phyloP scores from a whole-genome alignment of 2,888 invertebrate species.

The Oxyteleia sp. region DNA sequence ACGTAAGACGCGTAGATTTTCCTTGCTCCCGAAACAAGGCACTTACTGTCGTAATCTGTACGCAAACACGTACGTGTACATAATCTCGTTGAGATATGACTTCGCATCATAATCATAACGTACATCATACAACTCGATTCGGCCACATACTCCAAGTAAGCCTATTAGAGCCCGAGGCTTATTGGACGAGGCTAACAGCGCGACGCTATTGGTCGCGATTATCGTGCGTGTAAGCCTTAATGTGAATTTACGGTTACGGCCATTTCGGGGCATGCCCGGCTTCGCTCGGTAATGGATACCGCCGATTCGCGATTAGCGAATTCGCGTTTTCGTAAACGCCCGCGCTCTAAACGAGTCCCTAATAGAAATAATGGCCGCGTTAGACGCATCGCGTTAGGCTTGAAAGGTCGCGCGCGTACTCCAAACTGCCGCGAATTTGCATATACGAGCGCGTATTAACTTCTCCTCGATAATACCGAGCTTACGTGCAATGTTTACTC shows the following conservation, averaged over 20 bases:
- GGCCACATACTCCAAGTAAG: slow-evolving; percentile 77
- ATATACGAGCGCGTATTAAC: slow-evolving; percentile 35
- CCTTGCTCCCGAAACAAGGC: slow-evolving; percentile 45
- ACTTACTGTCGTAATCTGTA: slow-evolving; percentile 76
- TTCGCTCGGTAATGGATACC: slow-evolving; percentile 67
- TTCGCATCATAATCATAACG: slow-evolving; percentile 72
- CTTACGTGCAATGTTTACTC: slow-evolving; percentile 40
- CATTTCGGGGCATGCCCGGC: slow-evolving; percentile 40
- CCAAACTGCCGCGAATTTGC: slow-evolving; percentile 50
- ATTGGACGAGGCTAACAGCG: slow-evolving; percentile 70
- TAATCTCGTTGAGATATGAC: slow-evolving; percentile 78
- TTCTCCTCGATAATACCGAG: slow-evolving; percentile 11
- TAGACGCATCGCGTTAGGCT: slow-evolving; percentile 33
- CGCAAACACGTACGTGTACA: slow-evolving; percentile 73
- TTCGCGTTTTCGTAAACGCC: slow-evolving; percentile 59
- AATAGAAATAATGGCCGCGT: slow-evolving; percentile 56
- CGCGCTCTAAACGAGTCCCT: slow-evolving; percentile 29
- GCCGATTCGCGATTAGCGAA: slow-evolving; percentile 75
- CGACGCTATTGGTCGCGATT: slow-evolving; percentile 72
- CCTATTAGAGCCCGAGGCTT: slow-evolving; percentile 80
- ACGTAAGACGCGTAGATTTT: slow-evolving; percentile 25
- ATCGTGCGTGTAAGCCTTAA: slow-evolving; percentile 78
- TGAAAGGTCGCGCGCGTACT: slow-evolving; percentile 36
- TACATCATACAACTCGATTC: slow-evolving; percentile 73
- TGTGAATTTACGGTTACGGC: slow-evolving; percentile 81